phyloP scores from a whole-genome alignment of 1,140 invertebrate genomes.

The Caerostris extrusa region DNA sequence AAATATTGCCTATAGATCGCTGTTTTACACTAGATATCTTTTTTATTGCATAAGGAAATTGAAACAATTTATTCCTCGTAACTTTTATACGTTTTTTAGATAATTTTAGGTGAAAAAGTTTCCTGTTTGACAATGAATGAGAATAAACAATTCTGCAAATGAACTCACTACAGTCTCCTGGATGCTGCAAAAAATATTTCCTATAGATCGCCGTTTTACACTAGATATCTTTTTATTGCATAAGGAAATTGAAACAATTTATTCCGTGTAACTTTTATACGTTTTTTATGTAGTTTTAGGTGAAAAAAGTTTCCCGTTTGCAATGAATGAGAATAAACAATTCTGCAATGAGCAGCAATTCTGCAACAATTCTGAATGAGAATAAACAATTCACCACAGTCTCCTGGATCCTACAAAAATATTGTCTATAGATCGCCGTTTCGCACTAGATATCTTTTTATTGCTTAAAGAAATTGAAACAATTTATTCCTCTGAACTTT shows the following conservation, averaged over 20 bases:
- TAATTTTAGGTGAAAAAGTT: not conserved
- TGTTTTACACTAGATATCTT: no score
- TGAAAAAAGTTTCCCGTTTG: not conserved
- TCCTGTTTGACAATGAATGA: not conserved
- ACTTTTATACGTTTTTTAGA: no score
- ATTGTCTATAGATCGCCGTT: no score
- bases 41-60: no score
- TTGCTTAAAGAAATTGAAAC: not conserved
- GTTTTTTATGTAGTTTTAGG: not conserved
- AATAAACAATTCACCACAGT: not conserved
- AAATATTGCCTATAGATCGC: no score
- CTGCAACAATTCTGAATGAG: not conserved
- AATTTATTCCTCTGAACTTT: not conserved
- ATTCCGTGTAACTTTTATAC: not conserved
- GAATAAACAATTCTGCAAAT: conserved; percentile 28
- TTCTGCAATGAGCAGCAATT: not conserved
- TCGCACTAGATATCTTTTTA: not conserved
- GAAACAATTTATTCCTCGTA: no score
- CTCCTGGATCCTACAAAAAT: no score
- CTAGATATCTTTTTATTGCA: not conserved
- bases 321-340: conserved; percentile 50
- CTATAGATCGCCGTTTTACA: no score
- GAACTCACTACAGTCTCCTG: no score
- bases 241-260: not conserved
- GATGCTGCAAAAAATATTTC: no score